Conservation (phyloP, 2,797 vertebrate species). For the Aldrovandia affinis region DNA sequence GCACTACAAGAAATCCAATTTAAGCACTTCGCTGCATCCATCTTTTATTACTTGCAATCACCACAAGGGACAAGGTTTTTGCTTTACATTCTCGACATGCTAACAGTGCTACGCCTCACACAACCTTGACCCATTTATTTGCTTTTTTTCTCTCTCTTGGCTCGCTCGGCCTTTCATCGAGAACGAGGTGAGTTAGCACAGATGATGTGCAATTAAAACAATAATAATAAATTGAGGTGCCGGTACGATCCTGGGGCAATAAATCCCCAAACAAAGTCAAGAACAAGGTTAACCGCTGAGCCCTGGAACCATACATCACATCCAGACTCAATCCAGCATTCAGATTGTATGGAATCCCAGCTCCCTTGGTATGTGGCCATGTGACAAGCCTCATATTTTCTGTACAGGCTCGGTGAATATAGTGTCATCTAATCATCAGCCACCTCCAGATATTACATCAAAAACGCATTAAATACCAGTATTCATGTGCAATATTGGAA, state of each 20-base stretch:
- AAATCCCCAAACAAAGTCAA: conserved; percentile 74
- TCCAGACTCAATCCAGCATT: conserved; percentile 40
- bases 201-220: conserved; percentile 70
- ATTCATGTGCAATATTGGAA: background rate
- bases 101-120: conserved; percentile 56
- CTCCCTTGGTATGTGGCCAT: background rate
- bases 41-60: conserved; percentile 50
- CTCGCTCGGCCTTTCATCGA: conserved; percentile 57
- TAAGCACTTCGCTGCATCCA: conserved; percentile 44
- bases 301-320: conserved; percentile 55
- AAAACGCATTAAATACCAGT: background rate
- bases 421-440: background rate
- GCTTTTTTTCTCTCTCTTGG: conserved; percentile 39
- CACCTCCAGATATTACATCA: conserved; percentile 11
- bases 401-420: background rate
- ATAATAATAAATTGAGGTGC: conserved; percentile 61
- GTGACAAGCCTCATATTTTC: conserved; percentile 19
- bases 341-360: conserved; percentile 29
- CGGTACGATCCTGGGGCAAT: conserved; percentile 60
- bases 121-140: conserved; percentile 72
- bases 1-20: conserved; percentile 48
- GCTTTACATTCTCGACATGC: conserved; percentile 35
- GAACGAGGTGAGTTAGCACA: conserved; percentile 55
- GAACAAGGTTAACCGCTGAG: conserved; percentile 65
- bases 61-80: conserved; percentile 21